Base-by-base conservation (phyloP, 1,140 invertebrate species). In the Galleria mellonella region DNA sequence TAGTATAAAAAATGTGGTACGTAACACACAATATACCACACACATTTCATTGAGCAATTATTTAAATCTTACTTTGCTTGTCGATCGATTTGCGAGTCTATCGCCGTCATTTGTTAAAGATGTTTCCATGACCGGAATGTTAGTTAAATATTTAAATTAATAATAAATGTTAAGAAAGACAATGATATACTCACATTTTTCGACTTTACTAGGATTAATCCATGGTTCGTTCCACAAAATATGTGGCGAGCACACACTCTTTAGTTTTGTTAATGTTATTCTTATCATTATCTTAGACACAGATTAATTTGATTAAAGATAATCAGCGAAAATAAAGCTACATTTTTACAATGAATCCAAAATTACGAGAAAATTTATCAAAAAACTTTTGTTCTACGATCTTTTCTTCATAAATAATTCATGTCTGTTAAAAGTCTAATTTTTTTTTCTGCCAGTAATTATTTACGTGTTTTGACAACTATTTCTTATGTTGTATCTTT, bases 241-340 rank as follows among this genome's bases (percentile, higher is more conserved):
- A 11, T 52, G 49, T 0, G 69, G 58, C 6, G 45, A 41, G 11
- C 51, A 65, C 4, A 52, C 42, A 17, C 53, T 62, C 32, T 55
- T 63, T 5, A 68, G 48, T 47, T 62, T 70, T 33, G 56, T 47
- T 31, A 70, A n/a, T 23, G 60, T 63, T 13, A 56, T 51, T 30
- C 54, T 57, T 50, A 69, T 48, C 68, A 68, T 72, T 35, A 50
- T 64, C 32, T 0, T 45, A 15, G 15, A 54, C 27, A 12, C 23
- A 46, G 32, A n/a, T 15, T 17, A 47, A 52, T 40, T 47, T 39
- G 44, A 36, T 42, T 7, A 51, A 47, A 59, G 46, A 52, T 57
- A 54, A 59, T 42, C 48, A 59, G 52, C 47, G 52, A 62, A 66
- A 58, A 59, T 58, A 56, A 61, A 46, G 6, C 32, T 53, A 61